phyloP scores from a whole-genome alignment of 2,113 vertebrate species.

The Xyliphius kryptos region DNA sequence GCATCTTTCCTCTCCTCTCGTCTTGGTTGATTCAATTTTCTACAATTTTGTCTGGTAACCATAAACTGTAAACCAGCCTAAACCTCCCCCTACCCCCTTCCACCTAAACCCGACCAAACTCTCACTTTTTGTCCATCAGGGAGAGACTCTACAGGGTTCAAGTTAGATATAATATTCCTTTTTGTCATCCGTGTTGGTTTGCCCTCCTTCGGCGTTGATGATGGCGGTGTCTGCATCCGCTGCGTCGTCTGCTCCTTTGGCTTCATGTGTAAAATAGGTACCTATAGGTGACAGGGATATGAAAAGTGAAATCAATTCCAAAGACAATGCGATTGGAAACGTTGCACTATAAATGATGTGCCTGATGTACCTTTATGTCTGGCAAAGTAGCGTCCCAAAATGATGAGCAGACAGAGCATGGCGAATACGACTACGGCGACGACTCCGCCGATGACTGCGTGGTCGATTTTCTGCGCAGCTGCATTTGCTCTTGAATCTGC shows the following conservation, averaged over 20 bases:
- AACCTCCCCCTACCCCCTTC: conserved; percentile 18
- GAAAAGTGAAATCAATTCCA: no score
- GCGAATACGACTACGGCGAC: conserved; percentile 98
- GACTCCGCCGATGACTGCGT: conserved; percentile 94
- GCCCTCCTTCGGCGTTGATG: conserved; percentile 97
- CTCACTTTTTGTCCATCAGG: conserved; percentile 34
- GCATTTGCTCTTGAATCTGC: conserved; percentile 92
- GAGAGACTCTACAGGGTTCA: conserved; percentile 19
- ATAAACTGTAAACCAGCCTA: no score
- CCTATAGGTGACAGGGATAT: no score
- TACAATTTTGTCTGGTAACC: no score
- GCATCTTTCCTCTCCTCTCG: conserved; percentile 5
- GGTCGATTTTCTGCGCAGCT: conserved; percentile 87
- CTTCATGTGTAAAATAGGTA: conserved; percentile 98
- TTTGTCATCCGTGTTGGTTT: conserved; percentile 97
- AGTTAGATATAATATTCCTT: conserved; percentile 95
- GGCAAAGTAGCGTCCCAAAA: conserved; percentile 96
- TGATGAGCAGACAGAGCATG: conserved; percentile 96
- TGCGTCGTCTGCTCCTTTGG: conserved; percentile 98
- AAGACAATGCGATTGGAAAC: no score
- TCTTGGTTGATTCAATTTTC: conserved; percentile 18
- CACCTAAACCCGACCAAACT: conserved; percentile 25
- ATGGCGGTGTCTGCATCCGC: conserved; percentile 98
- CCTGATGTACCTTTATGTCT: conserved; percentile 94
- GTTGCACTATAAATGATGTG: no score